These are phyloP conservation scores for Latrodectus elegans DNA, from an alignment of 2,888 invertebrate genomes.

Conservation along the genomic window DNA sequence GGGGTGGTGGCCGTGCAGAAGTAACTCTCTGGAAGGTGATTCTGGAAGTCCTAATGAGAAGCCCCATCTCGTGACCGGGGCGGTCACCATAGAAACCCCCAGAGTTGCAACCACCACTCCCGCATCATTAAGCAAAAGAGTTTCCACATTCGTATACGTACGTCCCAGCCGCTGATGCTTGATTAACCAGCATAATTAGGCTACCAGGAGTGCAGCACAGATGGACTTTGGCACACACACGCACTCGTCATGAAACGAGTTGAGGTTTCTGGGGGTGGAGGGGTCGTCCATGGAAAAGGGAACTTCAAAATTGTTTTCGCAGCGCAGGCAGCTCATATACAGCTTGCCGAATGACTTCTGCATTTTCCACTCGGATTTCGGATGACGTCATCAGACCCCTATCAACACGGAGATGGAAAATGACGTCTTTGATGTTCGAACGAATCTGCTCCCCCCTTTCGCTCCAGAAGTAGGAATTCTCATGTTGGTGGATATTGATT, in stretches of 20 bases:
- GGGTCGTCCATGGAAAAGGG: background rate
- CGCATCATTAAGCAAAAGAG: slow-evolving; percentile 56
- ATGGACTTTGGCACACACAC: slow-evolving; percentile 4
- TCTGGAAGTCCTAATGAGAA: slow-evolving; percentile 37
- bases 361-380: background rate
- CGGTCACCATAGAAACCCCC: slow-evolving; percentile 57
- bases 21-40: slow-evolving; percentile 20
- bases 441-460: too few species aligned
- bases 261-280: background rate
- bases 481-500: background rate
- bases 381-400: background rate
- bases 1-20: background rate
- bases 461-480: background rate
- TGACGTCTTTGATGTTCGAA: too few species aligned
- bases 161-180: slow-evolving; percentile 28
- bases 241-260: background rate
- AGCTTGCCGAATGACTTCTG: background rate
- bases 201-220: slow-evolving; percentile 6
- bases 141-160: background rate
- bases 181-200: slow-evolving; percentile 46
- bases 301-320: background rate
- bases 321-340: background rate
- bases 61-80: slow-evolving; percentile 10
- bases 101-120: slow-evolving; percentile 6
- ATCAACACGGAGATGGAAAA: background rate